A percentile compares a stretch with the other conserved stretches of the same genome.
phyloP scores from a whole-genome alignment of 1,140 invertebrate genomes.

The Nymphalis io region DNA sequence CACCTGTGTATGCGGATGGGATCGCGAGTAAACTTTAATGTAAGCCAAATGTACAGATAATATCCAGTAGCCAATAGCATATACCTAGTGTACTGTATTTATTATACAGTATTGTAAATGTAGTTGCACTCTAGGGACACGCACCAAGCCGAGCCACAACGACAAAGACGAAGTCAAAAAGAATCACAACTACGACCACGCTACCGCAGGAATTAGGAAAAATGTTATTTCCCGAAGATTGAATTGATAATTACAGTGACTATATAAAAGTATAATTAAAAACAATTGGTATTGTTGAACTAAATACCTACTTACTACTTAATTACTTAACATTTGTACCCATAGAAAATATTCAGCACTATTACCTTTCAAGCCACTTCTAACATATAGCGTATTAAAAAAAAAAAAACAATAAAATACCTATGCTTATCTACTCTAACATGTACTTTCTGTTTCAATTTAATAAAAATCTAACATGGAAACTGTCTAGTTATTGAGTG shows the following conservation, averaged over 20 bases:
- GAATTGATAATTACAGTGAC: background rate
- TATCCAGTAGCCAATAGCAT: slow-evolving; percentile 13
- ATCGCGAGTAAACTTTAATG: slow-evolving; percentile 39
- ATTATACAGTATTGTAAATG: slow-evolving; percentile 29
- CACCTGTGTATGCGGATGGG: slow-evolving; percentile 43
- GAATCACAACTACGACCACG: slow-evolving; percentile 24
- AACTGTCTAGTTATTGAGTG: no score
- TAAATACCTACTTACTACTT: background rate
- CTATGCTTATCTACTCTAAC: no score
- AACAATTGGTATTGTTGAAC: background rate
- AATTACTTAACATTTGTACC: background rate
- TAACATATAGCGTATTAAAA: background rate
- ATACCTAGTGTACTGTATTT: slow-evolving; percentile 2
- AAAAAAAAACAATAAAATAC: no score
- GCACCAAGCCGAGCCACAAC: slow-evolving; percentile 29
- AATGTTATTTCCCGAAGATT: slow-evolving; percentile 21
- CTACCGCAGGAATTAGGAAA: slow-evolving; percentile 14
- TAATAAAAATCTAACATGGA: no score
- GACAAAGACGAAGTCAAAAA: slow-evolving; percentile 23
- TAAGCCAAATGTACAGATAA: slow-evolving; percentile 27
- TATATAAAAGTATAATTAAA: slow-evolving; percentile 4
- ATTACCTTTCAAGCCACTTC: background rate
- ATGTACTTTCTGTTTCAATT: no score
- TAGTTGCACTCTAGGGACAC: slow-evolving; percentile 47
- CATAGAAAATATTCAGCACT: background rate